Evolutionary conservation across 2,888 invertebrate genomes (phyloP), one percentile per base, ranked within the genome.

Genomic region (Conistra vaccinii): DNA sequence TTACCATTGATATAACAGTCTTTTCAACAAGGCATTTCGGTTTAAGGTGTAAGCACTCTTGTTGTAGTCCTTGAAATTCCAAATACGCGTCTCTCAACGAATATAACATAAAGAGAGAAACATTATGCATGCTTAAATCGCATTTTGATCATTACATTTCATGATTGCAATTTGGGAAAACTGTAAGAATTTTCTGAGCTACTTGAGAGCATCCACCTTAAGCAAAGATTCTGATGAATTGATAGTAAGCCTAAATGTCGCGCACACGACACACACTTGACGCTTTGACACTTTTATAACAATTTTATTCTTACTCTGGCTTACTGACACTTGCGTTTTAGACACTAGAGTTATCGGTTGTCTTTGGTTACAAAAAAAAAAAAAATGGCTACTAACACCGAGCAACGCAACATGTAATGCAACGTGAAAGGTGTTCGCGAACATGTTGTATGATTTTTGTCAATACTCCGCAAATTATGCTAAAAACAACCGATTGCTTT

Each of bases 181-280:
- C 12, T 0, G 6, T 5, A 12, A 12, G 1, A 0, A 6, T 12
- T 26, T 39, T 20, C 12, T 26, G 42, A 1, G 39, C 26, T 63
- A 26, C 12, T 26, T 6, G 20, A 42, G 32, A 45, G 45, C 23
- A 4, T 7, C 29, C 1, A 62, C 12, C 4, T 73, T 53, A 74
- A 20, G 7, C 10, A 6, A 14, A 20, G 9, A 26, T n/a, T 14
- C 17, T 39, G 2, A n/a, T 39, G 2, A n/a, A 51, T 78, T 79
- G 10, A 80, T 80, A 74, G 81, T 75, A 84, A 81, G 82, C 66
- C 69, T 72, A 6, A 29, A 58, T 20, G 39, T 32, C 58, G 62
- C 66, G 73, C 83, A 85, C 66, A 76, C 69, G 72, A 84, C 81
- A 85, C 85, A 72, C 85, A 85, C 85, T 85, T 85, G 85, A 85